Evolutionary conservation across 2,797 vertebrate species (phyloP), one percentile per base, ranked within the genome.

Genomic region (Typhlichthys eigenmanni): DNA sequence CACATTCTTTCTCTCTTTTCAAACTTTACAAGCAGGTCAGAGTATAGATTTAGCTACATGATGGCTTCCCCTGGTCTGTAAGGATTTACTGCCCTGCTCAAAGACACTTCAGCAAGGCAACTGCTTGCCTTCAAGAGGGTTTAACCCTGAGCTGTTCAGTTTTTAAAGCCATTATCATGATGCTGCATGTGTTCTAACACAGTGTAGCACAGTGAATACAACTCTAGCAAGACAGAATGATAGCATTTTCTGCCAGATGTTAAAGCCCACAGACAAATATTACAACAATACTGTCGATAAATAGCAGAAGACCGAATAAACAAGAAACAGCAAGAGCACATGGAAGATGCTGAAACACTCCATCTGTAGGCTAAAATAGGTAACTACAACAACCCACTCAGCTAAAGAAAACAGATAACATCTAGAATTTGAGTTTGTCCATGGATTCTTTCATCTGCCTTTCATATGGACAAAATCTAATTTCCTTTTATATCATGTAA

Each of bases 391-490:
- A 14, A 59, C 45, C 56, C 55, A 29, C 46, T 48, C 32, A 57
- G 13, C 9, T 5, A 14, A 47, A 24, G 38, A 43, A 14, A 29
- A 32, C 46, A n/a, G 48, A 52, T 29, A 53, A 34, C 57, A n/a
- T 48, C 50, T 7, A 45, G 50, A 10, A 46, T 46, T 34, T 55
- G n/a, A 47, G 11, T 47, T 47, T 47, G 11, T 59, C 9, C 11
- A 46, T 11, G 2, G n/a, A 48, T 13, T 72, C 77, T 85, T 85
- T 87, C 82, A 85, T 88, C 83, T 86, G 50, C 76, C 47, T 55
- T 57, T 75, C 58, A 19, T 47, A 68, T 11, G 81, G 74, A 84
- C 79, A 81, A 75, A 69, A 53, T 69, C 48, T 71, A 76, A 47
- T 74, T 69, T 71, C 66, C 79, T 74, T 75, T 76, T 81, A 77